Evolutionary conservation across 2,888 invertebrate species (phyloP).

Genomic region (Chrysotoxum bicinctum): DNA sequence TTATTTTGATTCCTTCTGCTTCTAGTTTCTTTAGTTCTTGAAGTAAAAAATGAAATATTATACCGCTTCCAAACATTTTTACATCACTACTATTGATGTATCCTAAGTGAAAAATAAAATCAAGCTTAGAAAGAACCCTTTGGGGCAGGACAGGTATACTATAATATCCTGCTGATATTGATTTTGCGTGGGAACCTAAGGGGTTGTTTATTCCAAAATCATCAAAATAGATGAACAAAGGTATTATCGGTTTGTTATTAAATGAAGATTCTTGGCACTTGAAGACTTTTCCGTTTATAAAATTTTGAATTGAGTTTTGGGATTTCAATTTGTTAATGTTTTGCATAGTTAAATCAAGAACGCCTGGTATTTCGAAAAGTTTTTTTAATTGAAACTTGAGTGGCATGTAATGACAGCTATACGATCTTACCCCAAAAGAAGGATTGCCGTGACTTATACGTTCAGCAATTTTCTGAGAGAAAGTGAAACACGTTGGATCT

Average conservation of each 20-base stretch:
- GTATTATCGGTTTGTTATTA: constrained; percentile 24
- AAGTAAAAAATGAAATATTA: constrained; percentile 31
- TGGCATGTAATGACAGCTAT: constrained; percentile 22
- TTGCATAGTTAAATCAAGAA: constrained; percentile 31
- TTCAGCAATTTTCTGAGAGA: constrained; percentile 8
- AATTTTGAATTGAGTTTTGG: constrained; percentile 8
- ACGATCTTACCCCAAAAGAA: constrained; percentile 12
- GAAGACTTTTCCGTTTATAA: constrained; percentile 11
- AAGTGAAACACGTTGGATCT: neutral
- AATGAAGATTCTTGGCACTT: constrained; percentile 21
- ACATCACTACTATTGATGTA: constrained; percentile 25
- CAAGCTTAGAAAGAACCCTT: neutral
- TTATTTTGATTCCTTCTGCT: constrained; percentile 21
- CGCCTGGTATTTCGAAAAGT: constrained; percentile 31
- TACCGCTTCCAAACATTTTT: constrained; percentile 20
- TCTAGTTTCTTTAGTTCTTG: constrained; percentile 27
- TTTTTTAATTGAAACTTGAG: constrained; percentile 18
- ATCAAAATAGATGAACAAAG: constrained; percentile 40
- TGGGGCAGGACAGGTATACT: constrained; percentile 31
- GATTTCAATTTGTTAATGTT: constrained; percentile 26
- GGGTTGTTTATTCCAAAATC: constrained; percentile 36
- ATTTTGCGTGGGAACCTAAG: no score
- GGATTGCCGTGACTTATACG: constrained; percentile 18
- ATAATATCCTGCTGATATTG: neutral
- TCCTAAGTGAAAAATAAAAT: constrained; percentile 30